Base-by-base conservation (phyloP, 2,113 vertebrate genomes). In the Callaeas wilsoni region DNA sequence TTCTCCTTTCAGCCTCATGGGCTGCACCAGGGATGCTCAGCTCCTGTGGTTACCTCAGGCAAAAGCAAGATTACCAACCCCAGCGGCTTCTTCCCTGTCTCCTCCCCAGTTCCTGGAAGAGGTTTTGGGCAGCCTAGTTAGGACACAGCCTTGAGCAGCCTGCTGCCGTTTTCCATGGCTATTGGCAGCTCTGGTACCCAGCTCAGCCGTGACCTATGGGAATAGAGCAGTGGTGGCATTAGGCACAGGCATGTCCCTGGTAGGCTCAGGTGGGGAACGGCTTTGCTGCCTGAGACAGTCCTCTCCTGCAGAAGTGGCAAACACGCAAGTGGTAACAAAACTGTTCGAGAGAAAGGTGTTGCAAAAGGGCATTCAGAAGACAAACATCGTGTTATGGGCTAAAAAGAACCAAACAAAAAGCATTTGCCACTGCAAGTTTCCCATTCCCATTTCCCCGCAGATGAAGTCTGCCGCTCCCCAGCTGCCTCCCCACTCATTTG, bases 21-120 rank as follows among this genome's bases (percentile, higher is more conserved):
- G 19, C 79, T 70, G 23, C 50, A 30, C 12, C 1, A 1, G 22
- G 21, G 27, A 62, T 41, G 49, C 35, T 84, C 84, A 71, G 39
- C 35, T 84, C 35, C 57, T 46, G 39, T 1, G 2, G 46, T 71
- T 50, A 41, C 17, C 1, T 3, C 16, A 44, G 46, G 35, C 0
- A 0, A 71, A 41, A 60, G 6, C 7, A 13, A 30, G 35, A 57
- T 62, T 47, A 53, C 21, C 7, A 12, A 16, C 8, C 7, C 16
- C 3, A 9, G 32, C 0, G 0, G 13, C 26, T 55, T 46, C 42
- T 77, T 37, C 39, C 4, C 32, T 47, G 14, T 10, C n/a, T 46
- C 16, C 32, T 83, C 18, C 46, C 12, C 13, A 33, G 59, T 19
- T 84, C 17, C 23, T 0, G 0, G 41, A 20, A 87, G 46, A 74